Conservation (phyloP, 2,113 vertebrate species). For the Trochalopteron elliotii region DNA sequence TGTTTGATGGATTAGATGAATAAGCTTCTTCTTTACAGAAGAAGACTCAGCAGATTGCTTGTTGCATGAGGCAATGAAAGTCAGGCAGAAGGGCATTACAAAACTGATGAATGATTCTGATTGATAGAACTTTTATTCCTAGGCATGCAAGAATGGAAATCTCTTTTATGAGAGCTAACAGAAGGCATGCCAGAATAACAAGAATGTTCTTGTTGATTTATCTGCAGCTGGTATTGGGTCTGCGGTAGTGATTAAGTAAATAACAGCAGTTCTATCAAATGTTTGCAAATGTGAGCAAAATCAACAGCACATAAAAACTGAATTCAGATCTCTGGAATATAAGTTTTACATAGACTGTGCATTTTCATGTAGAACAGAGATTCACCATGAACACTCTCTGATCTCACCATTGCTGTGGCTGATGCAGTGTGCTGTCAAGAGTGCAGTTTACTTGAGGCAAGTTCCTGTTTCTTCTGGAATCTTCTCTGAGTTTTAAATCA, state of each 20-base stretch:
- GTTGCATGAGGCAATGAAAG: not conserved
- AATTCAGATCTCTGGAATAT: not conserved
- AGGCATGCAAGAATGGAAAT: not conserved
- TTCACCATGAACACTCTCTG: not conserved
- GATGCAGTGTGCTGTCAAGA: not conserved
- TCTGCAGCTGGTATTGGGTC: not conserved
- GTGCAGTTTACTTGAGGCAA: not conserved
- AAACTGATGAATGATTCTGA: not conserved
- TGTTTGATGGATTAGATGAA: not conserved
- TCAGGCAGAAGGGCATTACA: not conserved
- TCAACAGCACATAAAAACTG: not conserved
- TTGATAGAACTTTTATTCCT: conserved; percentile 20
- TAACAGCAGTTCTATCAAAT: not conserved
- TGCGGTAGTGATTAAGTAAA: not conserved
- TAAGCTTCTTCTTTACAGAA: not conserved
- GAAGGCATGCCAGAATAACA: conserved; percentile 10
- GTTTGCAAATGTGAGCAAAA: not conserved
- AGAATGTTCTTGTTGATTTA: conserved; percentile 24
- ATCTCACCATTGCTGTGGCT: not conserved
- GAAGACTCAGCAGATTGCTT: not conserved
- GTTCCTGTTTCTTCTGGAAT: not conserved
- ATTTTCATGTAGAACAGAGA: not conserved
- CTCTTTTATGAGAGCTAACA: conserved; percentile 9
- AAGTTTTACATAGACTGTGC: not conserved
- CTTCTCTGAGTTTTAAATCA: not conserved